Conservation (phyloP, 2,113 vertebrate species). For the Fulmarus glacialis region DNA sequence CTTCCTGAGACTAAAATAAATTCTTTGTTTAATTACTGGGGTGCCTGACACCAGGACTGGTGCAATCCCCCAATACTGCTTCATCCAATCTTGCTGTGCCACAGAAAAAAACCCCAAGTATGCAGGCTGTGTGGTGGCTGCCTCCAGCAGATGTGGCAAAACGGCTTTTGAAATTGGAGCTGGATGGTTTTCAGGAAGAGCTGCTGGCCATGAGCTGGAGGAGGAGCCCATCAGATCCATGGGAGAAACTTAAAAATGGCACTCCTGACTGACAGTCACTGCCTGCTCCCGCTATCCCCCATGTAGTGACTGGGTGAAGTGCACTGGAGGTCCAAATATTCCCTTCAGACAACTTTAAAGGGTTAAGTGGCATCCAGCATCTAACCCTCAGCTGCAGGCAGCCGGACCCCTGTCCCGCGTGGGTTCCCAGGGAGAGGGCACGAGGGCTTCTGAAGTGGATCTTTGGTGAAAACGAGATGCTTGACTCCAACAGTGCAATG, state of each 20-base stretch:
- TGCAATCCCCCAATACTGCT: background rate
- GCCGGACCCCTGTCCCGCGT: accelerated
- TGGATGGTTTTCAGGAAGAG: background rate
- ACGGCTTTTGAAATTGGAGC: background rate
- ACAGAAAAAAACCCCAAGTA: background rate
- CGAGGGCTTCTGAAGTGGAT: background rate
- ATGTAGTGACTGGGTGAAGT: background rate
- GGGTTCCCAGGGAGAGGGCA: background rate
- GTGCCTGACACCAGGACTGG: background rate
- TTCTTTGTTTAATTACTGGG: background rate
- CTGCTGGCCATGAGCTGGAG: background rate
- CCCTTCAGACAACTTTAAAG: background rate
- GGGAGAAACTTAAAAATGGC: background rate
- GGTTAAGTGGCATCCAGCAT: background rate
- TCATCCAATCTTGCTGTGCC: background rate
- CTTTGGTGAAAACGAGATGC: background rate
- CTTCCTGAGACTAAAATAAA: background rate
- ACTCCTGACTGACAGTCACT: background rate
- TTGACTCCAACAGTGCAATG: background rate
- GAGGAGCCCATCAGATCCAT: background rate
- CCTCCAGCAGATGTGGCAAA: background rate
- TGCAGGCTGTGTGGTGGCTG: background rate
- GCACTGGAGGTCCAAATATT: background rate
- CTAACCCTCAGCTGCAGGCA: background rate
- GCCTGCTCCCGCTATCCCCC: background rate